phyloP scores from a whole-genome alignment of 37 sponge, comb jelly and placozoan genomes.

The Theonella swinhoei region DNA sequence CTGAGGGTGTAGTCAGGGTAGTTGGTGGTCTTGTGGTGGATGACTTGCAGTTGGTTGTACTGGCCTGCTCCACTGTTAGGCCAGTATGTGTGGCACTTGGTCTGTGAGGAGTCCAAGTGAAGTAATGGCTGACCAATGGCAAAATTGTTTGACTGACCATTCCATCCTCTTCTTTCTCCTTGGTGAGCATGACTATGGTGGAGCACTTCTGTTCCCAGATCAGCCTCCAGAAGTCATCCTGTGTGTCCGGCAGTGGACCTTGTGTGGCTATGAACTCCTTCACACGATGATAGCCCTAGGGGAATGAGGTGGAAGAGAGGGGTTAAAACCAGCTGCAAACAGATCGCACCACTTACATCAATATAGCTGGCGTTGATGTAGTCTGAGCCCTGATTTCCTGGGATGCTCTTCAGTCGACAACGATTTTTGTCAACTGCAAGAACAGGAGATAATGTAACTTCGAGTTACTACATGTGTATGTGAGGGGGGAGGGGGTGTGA shows the following conservation, averaged over 20 bases:
- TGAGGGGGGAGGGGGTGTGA: background rate
- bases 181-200: slow-evolving; percentile 91
- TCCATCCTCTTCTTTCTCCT: slow-evolving; percentile 69
- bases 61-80: slow-evolving; percentile 72
- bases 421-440: slow-evolving; percentile 61
- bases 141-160: background rate
- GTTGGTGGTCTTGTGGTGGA: slow-evolving; percentile 30
- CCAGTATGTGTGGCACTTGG: slow-evolving; percentile 91
- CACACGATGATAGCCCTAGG: slow-evolving; percentile 70
- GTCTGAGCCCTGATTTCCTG: slow-evolving; percentile 77
- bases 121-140: background rate
- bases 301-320: too few species aligned
- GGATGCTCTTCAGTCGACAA: slow-evolving; percentile 39
- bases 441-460: too few species aligned
- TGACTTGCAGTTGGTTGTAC: slow-evolving; percentile 53
- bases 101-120: background rate
- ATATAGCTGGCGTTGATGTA: slow-evolving; percentile 98
- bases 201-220: slow-evolving; percentile 86
- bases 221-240: slow-evolving; percentile 94
- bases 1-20: slow-evolving; percentile 69
- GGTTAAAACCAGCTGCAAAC: too few species aligned
- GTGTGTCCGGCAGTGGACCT: slow-evolving; percentile 93
- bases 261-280: slow-evolving; percentile 91
- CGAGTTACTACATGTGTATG: too few species aligned
- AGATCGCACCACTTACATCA: slow-evolving; percentile 54